Evolutionary conservation across 2,888 invertebrate genomes (phyloP).

Genomic region (Micoletzkya japonica): DNA sequence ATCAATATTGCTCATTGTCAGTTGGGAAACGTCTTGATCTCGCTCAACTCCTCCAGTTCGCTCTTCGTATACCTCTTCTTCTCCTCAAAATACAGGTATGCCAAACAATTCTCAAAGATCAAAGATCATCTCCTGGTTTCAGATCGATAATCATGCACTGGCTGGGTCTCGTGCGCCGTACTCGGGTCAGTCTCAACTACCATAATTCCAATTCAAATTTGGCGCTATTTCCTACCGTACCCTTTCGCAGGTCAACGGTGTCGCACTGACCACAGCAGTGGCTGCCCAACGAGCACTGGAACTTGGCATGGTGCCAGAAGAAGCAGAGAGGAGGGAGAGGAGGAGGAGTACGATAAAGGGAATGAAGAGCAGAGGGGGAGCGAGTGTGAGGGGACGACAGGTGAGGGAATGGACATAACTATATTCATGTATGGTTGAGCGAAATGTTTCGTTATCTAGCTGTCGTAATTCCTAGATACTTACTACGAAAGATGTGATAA

Average conservation of each 20-base stretch:
- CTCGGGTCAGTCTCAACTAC: conserved; percentile 35
- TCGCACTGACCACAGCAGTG: conserved; percentile 59
- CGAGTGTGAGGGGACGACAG: too few relatives aligned
- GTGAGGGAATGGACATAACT: background rate
- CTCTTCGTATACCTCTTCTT: conserved; percentile 61
- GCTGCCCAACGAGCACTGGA: conserved; percentile 60
- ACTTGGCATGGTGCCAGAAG: conserved; percentile 59
- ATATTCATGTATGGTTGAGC: background rate
- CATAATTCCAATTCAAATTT: too few relatives aligned
- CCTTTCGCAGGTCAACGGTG: conserved; percentile 54
- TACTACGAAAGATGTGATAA: too few relatives aligned
- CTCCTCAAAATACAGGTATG: conserved; percentile 54
- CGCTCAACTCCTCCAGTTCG: conserved; percentile 60
- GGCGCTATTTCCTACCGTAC: conserved; percentile 8
- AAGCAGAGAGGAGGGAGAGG: conserved; percentile 36
- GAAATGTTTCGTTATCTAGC: background rate
- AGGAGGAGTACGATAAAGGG: background rate
- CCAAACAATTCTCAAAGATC: background rate
- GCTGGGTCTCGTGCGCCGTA: conserved; percentile 53
- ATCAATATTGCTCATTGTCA: conserved; percentile 34
- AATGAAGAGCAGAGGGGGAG: too few relatives aligned
- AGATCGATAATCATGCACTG: conserved; percentile 56
- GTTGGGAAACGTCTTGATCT: conserved; percentile 59
- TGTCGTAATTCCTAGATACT: background rate
- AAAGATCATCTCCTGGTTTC: background rate